Conservation (phyloP, 2,888 invertebrate species). For the Noctua comes region DNA sequence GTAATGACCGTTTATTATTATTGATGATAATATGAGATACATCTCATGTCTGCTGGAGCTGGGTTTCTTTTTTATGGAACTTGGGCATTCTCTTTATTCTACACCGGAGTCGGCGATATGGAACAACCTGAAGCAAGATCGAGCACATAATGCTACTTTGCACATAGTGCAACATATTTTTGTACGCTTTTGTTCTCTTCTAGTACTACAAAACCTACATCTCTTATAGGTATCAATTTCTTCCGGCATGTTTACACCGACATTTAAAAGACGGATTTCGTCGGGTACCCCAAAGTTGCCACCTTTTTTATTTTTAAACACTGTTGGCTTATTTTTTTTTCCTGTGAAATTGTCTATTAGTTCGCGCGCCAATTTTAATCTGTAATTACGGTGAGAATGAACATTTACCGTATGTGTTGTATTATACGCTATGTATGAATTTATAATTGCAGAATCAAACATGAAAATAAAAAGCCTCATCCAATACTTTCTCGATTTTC, state of each 20-base stretch:
- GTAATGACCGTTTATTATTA: constrained; percentile 19
- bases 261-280: constrained; percentile 17
- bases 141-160: constrained; percentile 27
- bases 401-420: constrained; percentile 5
- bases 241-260: constrained; percentile 18
- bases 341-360: constrained; percentile 13
- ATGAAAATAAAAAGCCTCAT: constrained; percentile 18
- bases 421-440: constrained; percentile 17
- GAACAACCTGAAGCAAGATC: constrained; percentile 24
- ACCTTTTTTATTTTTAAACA: constrained; percentile 28
- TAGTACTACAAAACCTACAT: constrained; percentile 26
- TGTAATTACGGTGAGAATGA: constrained; percentile 5
- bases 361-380: constrained; percentile 9
- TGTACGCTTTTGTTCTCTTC: constrained; percentile 20
- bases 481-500: constrained; percentile 34
- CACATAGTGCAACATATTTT: constrained; percentile 28
- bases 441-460: constrained; percentile 19
- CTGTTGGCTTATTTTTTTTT: constrained; percentile 13
- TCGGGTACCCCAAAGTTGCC: constrained; percentile 18
- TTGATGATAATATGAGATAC: constrained; percentile 12
- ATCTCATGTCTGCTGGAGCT: constrained; percentile 17
- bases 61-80: constrained; percentile 4
- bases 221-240: constrained; percentile 13
- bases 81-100: constrained; percentile 23
- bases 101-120: constrained; percentile 26